phyloP scores from a whole-genome alignment of 2,888 invertebrate genomes.

The Atrina japonica region DNA sequence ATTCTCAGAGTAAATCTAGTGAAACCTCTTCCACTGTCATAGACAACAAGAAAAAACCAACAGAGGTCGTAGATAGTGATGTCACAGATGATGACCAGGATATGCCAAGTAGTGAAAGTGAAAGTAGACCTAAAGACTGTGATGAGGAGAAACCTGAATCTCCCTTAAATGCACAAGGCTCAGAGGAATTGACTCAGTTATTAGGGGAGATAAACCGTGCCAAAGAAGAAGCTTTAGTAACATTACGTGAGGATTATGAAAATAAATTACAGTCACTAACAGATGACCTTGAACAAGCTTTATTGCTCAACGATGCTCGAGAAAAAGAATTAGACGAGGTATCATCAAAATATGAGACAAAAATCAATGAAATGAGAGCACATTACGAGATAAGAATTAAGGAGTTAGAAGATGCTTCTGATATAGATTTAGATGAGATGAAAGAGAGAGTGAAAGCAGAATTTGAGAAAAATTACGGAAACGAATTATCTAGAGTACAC shows the following conservation, averaged over 20 bases:
- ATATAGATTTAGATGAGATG: constrained; percentile 16
- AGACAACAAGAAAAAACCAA: neutral
- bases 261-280: constrained; percentile 30
- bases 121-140: neutral
- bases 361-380: constrained; percentile 21
- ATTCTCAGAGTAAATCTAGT: constrained; percentile 11
- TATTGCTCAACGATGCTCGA: constrained; percentile 39
- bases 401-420: constrained; percentile 18
- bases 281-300: constrained; percentile 28
- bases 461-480: constrained; percentile 30
- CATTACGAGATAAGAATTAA: constrained; percentile 32
- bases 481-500: constrained; percentile 27
- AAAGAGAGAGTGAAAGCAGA: constrained; percentile 37
- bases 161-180: neutral
- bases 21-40: constrained; percentile 8
- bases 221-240: constrained; percentile 38
- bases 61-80: neutral
- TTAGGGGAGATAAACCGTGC: constrained; percentile 30
- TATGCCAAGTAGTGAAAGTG: neutral
- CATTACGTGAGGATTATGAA: constrained; percentile 43
- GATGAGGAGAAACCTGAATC: neutral
- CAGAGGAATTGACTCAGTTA: constrained; percentile 12
- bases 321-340: constrained; percentile 51
- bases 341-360: constrained; percentile 38
- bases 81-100: neutral